Conservation (phyloP, 2,113 vertebrate genomes). For the Acanthochromis polyacanthus region DNA sequence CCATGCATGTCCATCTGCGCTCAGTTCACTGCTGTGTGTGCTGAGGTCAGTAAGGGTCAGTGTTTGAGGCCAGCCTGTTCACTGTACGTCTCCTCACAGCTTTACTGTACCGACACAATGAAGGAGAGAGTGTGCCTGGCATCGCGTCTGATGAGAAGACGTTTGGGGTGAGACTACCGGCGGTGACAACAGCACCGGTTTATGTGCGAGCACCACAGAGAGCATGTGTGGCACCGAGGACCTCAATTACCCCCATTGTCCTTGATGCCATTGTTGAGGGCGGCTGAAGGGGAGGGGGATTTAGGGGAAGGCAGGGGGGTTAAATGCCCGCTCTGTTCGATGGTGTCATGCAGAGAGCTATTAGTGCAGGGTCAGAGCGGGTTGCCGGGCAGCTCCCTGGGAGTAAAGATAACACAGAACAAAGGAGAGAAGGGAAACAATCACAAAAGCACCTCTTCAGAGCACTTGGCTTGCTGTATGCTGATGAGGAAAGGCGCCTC, state of each 20-base stretch:
- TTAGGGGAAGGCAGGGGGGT: slow-evolving; percentile 40
- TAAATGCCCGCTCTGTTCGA: slow-evolving; percentile 83
- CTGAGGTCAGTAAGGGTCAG: slow-evolving; percentile 19
- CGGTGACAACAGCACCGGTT: slow-evolving; percentile 46
- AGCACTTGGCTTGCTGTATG: slow-evolving; percentile 24
- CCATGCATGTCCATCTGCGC: not conserved
- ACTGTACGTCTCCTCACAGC: slow-evolving; percentile 54
- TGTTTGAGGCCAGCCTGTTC: slow-evolving; percentile 32
- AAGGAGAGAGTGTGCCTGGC: slow-evolving; percentile 66
- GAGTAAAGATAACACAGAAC: slow-evolving; percentile 77
- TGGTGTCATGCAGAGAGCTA: slow-evolving; percentile 80
- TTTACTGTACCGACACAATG: slow-evolving; percentile 72
- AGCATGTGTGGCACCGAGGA: slow-evolving; percentile 29
- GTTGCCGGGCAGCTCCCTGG: slow-evolving; percentile 53
- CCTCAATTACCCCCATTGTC: slow-evolving; percentile 81
- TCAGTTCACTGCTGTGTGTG: not conserved
- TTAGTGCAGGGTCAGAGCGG: slow-evolving; percentile 72
- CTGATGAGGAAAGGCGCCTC: slow-evolving; percentile 32
- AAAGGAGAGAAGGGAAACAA: slow-evolving; percentile 73
- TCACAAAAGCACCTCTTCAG: slow-evolving; percentile 75
- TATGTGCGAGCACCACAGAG: slow-evolving; percentile 2
- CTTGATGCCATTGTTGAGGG: slow-evolving; percentile 65
- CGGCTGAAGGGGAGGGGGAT: slow-evolving; percentile 8
- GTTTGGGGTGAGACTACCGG: slow-evolving; percentile 26
- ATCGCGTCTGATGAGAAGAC: slow-evolving; percentile 54